A percentile compares a stretch with the other conserved stretches of the same genome.
These are phyloP conservation scores for Dermatemys mawii DNA, from an alignment of 2,113 vertebrate genomes.

Conservation along the genomic window DNA sequence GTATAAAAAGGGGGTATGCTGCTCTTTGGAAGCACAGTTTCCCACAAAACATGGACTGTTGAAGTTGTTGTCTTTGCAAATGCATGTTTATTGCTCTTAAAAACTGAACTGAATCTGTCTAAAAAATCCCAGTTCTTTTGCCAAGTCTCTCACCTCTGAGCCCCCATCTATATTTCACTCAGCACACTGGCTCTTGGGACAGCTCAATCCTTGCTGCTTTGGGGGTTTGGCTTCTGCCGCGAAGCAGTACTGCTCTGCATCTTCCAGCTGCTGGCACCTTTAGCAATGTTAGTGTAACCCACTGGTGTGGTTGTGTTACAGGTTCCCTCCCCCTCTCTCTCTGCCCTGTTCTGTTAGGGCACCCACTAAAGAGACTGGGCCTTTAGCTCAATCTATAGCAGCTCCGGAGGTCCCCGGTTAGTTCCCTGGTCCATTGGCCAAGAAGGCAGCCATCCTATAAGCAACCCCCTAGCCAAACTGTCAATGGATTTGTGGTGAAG, in stretches of 20 bases:
- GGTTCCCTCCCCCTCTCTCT: too few species aligned
- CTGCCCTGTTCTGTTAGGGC: fast-evolving
- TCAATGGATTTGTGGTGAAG: not conserved
- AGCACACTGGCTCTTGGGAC: not conserved
- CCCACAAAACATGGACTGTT: not conserved
- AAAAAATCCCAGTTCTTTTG: fast-evolving
- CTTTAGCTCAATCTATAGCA: not conserved
- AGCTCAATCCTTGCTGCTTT: not conserved
- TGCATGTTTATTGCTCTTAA: not conserved
- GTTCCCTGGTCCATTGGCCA: too few species aligned
- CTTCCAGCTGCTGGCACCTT: fast-evolving
- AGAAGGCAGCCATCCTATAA: not conserved
- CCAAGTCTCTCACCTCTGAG: not conserved
- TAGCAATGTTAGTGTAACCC: fast-evolving
- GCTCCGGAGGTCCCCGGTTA: too few species aligned
- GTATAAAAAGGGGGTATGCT: not conserved
- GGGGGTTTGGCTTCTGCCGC: fast-evolving
- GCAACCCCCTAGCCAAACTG: not conserved
- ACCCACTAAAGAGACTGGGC: not conserved
- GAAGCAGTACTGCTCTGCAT: not conserved
- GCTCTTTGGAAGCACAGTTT: not conserved
- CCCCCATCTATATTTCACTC: fast-evolving
- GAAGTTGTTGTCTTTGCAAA: not conserved
- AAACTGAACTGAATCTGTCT: not conserved
- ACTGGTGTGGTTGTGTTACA: not conserved